These are phyloP conservation scores for Delia radicum DNA, from an alignment of 1,140 invertebrate genomes.

Conservation along the genomic window DNA sequence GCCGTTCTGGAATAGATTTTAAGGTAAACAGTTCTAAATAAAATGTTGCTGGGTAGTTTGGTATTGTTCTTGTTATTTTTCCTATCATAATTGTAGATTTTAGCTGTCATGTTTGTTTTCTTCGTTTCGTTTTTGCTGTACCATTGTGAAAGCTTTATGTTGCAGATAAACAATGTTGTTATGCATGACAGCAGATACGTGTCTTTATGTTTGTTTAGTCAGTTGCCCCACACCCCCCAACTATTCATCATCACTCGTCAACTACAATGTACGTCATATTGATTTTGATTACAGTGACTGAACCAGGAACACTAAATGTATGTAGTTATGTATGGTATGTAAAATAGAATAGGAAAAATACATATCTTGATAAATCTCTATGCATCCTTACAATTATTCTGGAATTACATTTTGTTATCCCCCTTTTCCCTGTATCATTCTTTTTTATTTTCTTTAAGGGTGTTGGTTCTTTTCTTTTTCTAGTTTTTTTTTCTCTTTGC, in stretches of 20 bases:
- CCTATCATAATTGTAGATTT: not conserved
- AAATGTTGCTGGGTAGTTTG: not conserved
- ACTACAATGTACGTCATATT: not conserved
- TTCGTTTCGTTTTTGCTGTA: not conserved
- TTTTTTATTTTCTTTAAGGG: not conserved
- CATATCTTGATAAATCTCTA: not conserved
- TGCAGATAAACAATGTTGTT: not conserved
- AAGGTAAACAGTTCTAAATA: no score
- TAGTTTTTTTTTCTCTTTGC: not conserved
- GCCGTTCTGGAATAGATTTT: no score
- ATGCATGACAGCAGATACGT: not conserved
- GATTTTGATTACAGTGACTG: not conserved
- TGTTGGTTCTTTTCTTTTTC: no score
- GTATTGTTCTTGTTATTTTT: not conserved
- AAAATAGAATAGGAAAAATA: not conserved
- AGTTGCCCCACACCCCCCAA: not conserved
- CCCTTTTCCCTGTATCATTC: no score
- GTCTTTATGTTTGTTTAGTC: not conserved
- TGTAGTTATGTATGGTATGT: not conserved
- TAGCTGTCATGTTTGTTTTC: not conserved
- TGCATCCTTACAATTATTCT: not conserved
- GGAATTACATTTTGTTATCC: not conserved
- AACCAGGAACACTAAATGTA: not conserved
- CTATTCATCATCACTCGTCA: no score
- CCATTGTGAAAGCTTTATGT: not conserved